Evolutionary conservation across 2,888 invertebrate species (phyloP).

Genomic region (Heliothis peltigera): DNA sequence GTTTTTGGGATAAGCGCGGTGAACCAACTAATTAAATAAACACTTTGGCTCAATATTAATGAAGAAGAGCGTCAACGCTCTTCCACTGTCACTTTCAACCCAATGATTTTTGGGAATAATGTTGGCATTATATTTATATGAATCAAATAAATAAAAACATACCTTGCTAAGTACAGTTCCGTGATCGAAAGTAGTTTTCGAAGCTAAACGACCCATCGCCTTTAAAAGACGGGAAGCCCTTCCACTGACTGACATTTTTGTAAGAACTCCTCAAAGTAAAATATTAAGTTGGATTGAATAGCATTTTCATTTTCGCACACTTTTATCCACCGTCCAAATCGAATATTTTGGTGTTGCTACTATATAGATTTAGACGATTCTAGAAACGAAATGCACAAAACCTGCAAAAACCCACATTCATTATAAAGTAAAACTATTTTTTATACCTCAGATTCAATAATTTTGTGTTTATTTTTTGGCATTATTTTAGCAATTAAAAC

Average conservation of each 20-base stretch:
- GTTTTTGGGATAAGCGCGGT: too few relatives aligned
- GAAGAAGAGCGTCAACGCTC: too few relatives aligned
- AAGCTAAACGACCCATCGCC: conserved; percentile 56
- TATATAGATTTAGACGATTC: neutral
- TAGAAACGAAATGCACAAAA: neutral
- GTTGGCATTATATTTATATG: too few relatives aligned
- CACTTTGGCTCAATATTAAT: too few relatives aligned
- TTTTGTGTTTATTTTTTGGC: neutral
- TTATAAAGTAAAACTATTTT: neutral
- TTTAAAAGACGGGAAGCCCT: conserved; percentile 67
- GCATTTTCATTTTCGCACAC: conserved; percentile 41
- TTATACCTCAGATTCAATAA: too few relatives aligned
- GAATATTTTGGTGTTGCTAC: conserved; percentile 35
- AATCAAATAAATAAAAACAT: conserved; percentile 15
- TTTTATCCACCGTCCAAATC: conserved; percentile 31
- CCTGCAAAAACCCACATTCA: neutral
- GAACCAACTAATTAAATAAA: too few relatives aligned
- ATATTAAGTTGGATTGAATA: neutral
- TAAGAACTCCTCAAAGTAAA: neutral
- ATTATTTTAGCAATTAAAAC: neutral
- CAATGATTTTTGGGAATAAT: too few relatives aligned
- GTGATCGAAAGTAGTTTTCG: conserved; percentile 63
- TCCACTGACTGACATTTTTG: conserved; percentile 49
- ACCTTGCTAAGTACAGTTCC: conserved; percentile 68
- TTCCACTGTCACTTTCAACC: too few relatives aligned